Evolutionary conservation across 2,113 vertebrate species (phyloP).

Genomic region (Stigmatopora nigra): DNA sequence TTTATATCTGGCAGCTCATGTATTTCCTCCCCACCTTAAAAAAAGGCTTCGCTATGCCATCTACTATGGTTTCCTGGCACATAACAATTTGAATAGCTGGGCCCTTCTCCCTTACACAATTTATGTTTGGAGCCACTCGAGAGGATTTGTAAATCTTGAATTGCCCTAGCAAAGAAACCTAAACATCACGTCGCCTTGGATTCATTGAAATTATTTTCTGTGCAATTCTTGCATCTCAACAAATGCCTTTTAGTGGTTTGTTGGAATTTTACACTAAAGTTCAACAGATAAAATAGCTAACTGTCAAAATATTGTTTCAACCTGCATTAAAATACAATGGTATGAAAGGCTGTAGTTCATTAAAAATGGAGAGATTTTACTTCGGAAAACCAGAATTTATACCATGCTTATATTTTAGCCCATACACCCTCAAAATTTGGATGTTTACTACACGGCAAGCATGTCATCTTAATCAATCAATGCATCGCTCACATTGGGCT

Average conservation of each 20-base stretch:
- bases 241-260: background rate
- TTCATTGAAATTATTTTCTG: background rate
- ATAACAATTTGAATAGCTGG: background rate
- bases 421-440: conserved; percentile 14
- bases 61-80: background rate
- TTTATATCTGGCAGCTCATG: background rate
- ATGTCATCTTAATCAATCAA: conserved; percentile 45
- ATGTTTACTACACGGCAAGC: conserved; percentile 33
- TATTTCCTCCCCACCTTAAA: background rate
- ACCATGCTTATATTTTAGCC: no score
- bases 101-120: background rate
- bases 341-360: no score
- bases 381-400: no score
- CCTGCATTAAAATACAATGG: background rate
- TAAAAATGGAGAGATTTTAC: no score
- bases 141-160: background rate
- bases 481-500: conserved; percentile 13
- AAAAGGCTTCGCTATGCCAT: background rate
- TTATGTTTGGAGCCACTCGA: background rate
- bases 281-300: no score
- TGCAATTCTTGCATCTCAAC: background rate
- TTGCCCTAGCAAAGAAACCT: background rate
- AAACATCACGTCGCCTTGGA: background rate
- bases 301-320: background rate
- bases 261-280: no score